Evolutionary conservation across 2,113 vertebrate species (phyloP), one percentile per base, ranked within the genome.

Genomic region (Talpa occidentalis): DNA sequence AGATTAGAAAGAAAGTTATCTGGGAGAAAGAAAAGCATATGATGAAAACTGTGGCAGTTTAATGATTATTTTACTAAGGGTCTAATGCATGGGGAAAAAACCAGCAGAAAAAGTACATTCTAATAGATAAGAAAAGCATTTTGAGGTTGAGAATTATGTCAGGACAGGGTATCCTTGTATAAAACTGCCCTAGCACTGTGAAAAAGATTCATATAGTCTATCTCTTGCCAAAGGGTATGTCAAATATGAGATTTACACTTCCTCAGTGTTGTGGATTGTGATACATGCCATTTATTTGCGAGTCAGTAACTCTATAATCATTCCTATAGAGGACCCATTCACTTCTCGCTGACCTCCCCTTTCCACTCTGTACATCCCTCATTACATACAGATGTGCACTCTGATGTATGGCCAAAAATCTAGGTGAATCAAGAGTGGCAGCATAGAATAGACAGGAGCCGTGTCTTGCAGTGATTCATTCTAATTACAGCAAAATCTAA

Each of bases 141-240:
- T 52, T 5, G 88, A 90, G 74, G 86, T 22, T 77, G 87, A 96
- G 95, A 97, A 97, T 92, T 95, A 95, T 88, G 40, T 28, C 62
- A 94, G 97, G 96, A 97, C 96, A 95, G 86, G 70, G 79, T 90
- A 95, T 97, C 92, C 49, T 96, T 97, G 94, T 94, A 88, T 67
- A 67, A 93, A 93, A 93, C 73, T 76, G 92, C 88, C 86, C 92
- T 79, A 70, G 81, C 56, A 92, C 64, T 17, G 60, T 64, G 97
- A 91, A 93, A 84, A 91, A 96, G 97, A 96, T 94, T 93, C 96
- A 97, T 96, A 96, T 91, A 96, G 96, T 95, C 88, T 93, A 9
- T 89, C 91, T 96, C 95, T 93, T 49, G 83, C 91, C 88, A 94
- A 83, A 95, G 89, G 91, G 52, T 91, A 79, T 35, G 96, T 95